Base-by-base conservation (phyloP, 30 jellyfish, hydroid and myxozoan species). In the Nemopilema nomurai region DNA sequence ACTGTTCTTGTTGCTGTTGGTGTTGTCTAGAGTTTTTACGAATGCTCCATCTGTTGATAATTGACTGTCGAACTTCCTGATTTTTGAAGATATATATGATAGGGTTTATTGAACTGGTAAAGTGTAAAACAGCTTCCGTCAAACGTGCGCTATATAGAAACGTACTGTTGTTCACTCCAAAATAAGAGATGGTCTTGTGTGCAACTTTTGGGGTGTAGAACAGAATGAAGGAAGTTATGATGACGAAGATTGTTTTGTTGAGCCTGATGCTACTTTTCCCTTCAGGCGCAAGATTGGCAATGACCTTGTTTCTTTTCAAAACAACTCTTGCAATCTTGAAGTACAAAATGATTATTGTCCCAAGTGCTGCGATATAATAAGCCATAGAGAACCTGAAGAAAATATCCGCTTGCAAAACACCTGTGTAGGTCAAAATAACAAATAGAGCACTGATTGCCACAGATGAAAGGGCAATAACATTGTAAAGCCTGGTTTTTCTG, bases 31-130 rank as follows among this genome's bases (percentile, higher is more conserved):
- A 41, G 13, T 3, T 41, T 41, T 41, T 13, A 41, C 6, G 13
- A 41, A 41, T 41, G 6, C 13, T 41, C 31, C 19, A 23, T 16
- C n/a, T 27, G 25, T 74, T 41, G 6, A 31, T 4, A 0, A 74
- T 49, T 18, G 84, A 26, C 32, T 32, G 50, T 20, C 64, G 49
- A 24, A 74, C 33, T 30, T 21, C 49, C 71, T 13, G 17, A 19
- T 23, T 74, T 52, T 33, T 74, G 16, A 28, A 41, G 32, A 74
- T 19, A 33, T 74, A 74, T 0, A 74, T 74, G 71, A 66, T 30
- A 30, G 84, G 84, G 71, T 74, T 74, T 19, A 33, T 17, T 8
- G 51, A 19, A 74, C 84, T 74, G 73, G 32, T 74, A 31, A 74
- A 19, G 13, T 74, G 33, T 8, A 74, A 0, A 6, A 41, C 18